Conservation (phyloP, 2,888 invertebrate species). For the Scaptomyza polygonia region DNA sequence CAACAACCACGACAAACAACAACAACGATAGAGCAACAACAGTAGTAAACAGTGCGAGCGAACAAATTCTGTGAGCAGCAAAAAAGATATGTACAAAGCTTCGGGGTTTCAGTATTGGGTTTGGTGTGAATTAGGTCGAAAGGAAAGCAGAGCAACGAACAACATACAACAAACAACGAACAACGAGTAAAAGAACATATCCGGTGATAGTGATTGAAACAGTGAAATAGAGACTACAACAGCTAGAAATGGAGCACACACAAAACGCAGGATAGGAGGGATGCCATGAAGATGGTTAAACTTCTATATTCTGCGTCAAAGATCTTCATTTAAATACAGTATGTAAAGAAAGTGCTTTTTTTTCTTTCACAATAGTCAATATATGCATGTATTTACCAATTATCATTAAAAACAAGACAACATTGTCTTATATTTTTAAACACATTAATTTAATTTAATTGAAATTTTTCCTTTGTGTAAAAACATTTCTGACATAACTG, state of each 20-base stretch:
- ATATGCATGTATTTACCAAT: too few relatives aligned
- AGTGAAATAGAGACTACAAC: constrained; percentile 17
- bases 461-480: background rate
- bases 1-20: constrained; percentile 27
- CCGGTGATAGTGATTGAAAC: constrained; percentile 15
- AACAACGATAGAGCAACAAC: constrained; percentile 16
- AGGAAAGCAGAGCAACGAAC: constrained; percentile 25
- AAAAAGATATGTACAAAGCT: constrained; percentile 18
- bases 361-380: too few relatives aligned
- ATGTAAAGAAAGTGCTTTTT: too few relatives aligned
- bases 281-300: constrained; percentile 16
- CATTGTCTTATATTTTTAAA: too few relatives aligned
- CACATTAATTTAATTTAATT: background rate
- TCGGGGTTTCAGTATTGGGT: constrained; percentile 9
- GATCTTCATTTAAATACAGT: background rate
- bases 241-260: constrained; percentile 17
- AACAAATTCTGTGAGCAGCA: constrained; percentile 34
- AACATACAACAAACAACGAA: constrained; percentile 7
- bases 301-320: background rate
- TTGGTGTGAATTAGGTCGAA: constrained; percentile 8
- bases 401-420: too few relatives aligned
- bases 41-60: constrained; percentile 34
- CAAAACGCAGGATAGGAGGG: constrained; percentile 9
- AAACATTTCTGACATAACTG: background rate
- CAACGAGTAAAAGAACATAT: constrained; percentile 19